Percentiles rank a stretch among this genome's conserved stretches.
phyloP scores from a whole-genome alignment of 1,140 invertebrate genomes.

The Ectropis grisescens region DNA sequence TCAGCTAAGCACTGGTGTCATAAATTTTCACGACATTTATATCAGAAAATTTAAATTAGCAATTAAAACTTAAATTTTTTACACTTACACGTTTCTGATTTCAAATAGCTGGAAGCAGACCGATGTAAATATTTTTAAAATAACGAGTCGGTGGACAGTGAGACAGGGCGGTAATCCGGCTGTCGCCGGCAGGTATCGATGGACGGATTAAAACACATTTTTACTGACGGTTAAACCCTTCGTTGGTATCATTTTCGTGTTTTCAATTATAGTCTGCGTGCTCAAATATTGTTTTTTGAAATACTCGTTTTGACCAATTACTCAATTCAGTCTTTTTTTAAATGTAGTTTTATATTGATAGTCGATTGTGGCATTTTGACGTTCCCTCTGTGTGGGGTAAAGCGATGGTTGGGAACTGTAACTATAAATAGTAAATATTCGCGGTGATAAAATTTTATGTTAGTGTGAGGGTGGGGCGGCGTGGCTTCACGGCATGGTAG shows the following conservation, averaged over 20 bases:
- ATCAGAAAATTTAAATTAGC: too few species aligned
- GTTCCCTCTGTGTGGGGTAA: too few species aligned
- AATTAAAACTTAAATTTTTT: too few species aligned
- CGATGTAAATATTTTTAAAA: constrained; percentile 18
- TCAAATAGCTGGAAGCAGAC: too few species aligned
- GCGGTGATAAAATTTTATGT: constrained; percentile 59
- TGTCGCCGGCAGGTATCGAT: constrained; percentile 50
- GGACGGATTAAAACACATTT: constrained; percentile 59
- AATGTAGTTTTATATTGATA: constrained; percentile 1
- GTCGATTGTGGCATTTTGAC: constrained; percentile 7
- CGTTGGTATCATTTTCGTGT: constrained; percentile 28
- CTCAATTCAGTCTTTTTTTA: too few species aligned
- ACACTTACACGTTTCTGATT: too few species aligned
- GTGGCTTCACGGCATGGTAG: constrained; percentile 32
- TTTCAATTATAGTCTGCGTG: constrained; percentile 22
- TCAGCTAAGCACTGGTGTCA: constrained; percentile 21
- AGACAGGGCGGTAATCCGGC: constrained; percentile 39
- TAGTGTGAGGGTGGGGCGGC: constrained; percentile 24
- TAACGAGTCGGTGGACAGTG: constrained; percentile 26
- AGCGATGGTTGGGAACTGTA: constrained; percentile 36
- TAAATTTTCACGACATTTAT: too few species aligned
- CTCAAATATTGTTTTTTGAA: constrained; percentile 9
- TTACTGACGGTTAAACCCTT: constrained; percentile 47
- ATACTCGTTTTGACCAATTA: too few species aligned
- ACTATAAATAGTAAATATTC: constrained; percentile 62